These are phyloP conservation scores for Tamias sibiricus DNA, from an alignment of 2,113 vertebrate genomes.

Conservation along the genomic window DNA sequence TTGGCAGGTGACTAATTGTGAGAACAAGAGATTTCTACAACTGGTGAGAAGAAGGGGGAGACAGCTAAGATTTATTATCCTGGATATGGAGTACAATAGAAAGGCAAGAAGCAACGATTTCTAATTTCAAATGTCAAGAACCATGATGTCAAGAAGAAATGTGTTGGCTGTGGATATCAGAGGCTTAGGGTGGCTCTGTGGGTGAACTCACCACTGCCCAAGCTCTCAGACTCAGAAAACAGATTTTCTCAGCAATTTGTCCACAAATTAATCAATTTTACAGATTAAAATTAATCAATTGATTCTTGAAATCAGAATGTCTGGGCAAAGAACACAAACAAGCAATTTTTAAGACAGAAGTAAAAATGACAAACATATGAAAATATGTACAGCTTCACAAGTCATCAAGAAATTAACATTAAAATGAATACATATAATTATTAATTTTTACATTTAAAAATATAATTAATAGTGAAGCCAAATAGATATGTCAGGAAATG, in stretches of 20 bases:
- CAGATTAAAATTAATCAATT: no score
- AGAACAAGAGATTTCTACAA: not conserved
- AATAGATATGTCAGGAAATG: not conserved
- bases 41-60: not conserved
- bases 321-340: not conserved
- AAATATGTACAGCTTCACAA: not conserved
- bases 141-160: not conserved
- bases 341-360: not conserved
- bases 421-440: not conserved
- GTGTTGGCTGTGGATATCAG: accelerated
- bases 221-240: not conserved
- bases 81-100: not conserved
- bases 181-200: not conserved
- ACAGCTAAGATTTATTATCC: not conserved
- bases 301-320: not conserved
- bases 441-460: not conserved
- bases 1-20: not conserved
- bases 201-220: not conserved
- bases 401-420: not conserved
- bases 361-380: not conserved
- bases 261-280: constrained; percentile 11
- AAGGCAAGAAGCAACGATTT: not conserved
- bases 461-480: not conserved
- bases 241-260: not conserved
- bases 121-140: not conserved